These are phyloP conservation scores for Aplysina aerophoba DNA, from an alignment of 37 sponge, comb jelly and placozoan species.

Conservation along the genomic window DNA sequence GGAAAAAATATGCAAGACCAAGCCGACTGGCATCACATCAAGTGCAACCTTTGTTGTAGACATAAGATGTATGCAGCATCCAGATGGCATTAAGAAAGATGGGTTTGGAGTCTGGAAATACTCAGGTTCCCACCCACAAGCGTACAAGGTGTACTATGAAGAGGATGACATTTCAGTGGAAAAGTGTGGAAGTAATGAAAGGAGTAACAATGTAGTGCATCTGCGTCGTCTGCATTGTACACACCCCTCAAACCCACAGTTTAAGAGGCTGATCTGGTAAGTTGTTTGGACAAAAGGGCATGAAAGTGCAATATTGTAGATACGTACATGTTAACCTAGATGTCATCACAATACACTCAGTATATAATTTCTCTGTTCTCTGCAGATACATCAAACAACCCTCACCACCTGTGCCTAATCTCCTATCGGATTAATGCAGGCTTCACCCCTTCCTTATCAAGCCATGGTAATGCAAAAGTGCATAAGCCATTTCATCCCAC, in stretches of 20 bases:
- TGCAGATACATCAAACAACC: slow-evolving; percentile 13
- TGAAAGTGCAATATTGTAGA: too few species aligned
- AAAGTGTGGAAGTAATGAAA: slow-evolving; percentile 41
- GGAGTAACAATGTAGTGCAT: slow-evolving; percentile 38
- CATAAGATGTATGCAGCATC: slow-evolving; percentile 9
- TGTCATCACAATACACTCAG: too few species aligned
- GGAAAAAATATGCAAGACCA: slow-evolving; percentile 19
- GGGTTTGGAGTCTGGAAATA: slow-evolving; percentile 52
- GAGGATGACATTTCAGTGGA: slow-evolving; percentile 49
- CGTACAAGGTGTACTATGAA: not conserved
- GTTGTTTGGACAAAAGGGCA: too few species aligned
- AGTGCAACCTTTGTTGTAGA: slow-evolving; percentile 47
- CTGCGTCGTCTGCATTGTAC: slow-evolving; percentile 44
- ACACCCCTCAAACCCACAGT: slow-evolving; percentile 53
- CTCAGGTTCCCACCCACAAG: slow-evolving; percentile 37
- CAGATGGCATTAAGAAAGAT: slow-evolving; percentile 52
- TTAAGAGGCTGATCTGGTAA: slow-evolving; percentile 46
- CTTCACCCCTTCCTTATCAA: not conserved
- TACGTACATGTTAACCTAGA: too few species aligned
- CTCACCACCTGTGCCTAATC: slow-evolving; percentile 47
- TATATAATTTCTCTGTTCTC: too few species aligned
- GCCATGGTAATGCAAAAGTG: slow-evolving; percentile 53
- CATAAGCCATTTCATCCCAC: slow-evolving; percentile 47
- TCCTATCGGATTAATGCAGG: slow-evolving; percentile 41
- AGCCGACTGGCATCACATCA: slow-evolving; percentile 12